phyloP scores from a whole-genome alignment of 2,888 invertebrate species.

The Orthosia cruda region DNA sequence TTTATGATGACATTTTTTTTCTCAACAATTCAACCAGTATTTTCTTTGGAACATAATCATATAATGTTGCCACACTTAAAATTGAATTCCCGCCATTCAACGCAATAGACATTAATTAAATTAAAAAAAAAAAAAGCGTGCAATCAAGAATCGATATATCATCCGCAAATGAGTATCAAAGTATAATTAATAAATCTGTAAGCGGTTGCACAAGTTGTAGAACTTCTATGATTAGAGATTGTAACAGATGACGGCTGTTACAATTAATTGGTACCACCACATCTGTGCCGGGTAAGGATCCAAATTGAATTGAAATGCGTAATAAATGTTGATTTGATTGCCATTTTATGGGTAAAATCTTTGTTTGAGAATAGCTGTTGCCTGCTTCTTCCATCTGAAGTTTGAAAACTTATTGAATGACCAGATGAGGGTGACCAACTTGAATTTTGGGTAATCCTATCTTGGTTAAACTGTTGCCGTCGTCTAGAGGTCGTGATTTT shows the following conservation, averaged over 20 bases:
- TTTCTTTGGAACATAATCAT: constrained; percentile 7
- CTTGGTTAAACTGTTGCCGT: neutral
- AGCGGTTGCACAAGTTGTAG: constrained; percentile 52
- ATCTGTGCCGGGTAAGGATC: constrained; percentile 60
- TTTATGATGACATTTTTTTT: constrained; percentile 19
- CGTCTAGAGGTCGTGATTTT: neutral
- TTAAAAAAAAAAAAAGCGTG: constrained; percentile 11
- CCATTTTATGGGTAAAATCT: constrained; percentile 43
- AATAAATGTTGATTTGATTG: constrained; percentile 49
- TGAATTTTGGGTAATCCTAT: neutral
- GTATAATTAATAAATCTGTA: constrained; percentile 57
- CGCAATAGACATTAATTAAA: neutral
- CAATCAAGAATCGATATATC: constrained; percentile 45
- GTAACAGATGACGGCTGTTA: constrained; percentile 59
- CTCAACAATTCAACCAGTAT: neutral
- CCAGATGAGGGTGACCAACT: too few species aligned
- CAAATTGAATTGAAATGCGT: constrained; percentile 55
- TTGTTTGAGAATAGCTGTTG: constrained; percentile 5
- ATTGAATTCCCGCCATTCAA: constrained; percentile 14
- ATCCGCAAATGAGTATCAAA: constrained; percentile 38
- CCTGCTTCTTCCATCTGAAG: neutral
- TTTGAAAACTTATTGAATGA: neutral
- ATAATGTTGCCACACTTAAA: constrained; percentile 20
- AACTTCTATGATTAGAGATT: constrained; percentile 65
- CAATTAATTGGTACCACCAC: constrained; percentile 63